These are phyloP conservation scores for Sciurus carolinensis DNA, from an alignment of 2,797 vertebrate species.

Conservation along the genomic window DNA sequence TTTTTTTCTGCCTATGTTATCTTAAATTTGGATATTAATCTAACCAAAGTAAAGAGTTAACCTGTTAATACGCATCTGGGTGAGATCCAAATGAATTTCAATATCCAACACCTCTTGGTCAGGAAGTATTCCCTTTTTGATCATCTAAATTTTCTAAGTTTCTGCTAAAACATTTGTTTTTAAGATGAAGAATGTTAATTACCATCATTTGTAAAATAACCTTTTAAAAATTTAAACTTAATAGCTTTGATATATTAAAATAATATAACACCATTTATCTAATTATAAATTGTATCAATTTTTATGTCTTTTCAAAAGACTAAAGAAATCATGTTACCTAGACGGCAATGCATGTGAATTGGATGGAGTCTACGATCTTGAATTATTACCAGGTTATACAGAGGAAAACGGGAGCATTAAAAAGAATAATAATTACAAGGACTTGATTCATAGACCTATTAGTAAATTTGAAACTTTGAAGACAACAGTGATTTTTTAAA, in stretches of 20 bases:
- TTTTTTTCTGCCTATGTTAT: neutral
- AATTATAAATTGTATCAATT: neutral
- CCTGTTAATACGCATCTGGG: neutral
- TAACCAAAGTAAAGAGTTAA: neutral
- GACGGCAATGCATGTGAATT: neutral
- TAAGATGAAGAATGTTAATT: neutral
- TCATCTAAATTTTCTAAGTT: slow-evolving; percentile 49
- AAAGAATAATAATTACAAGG: slow-evolving; percentile 55
- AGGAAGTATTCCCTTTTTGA: neutral
- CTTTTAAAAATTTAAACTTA: slow-evolving; percentile 19
- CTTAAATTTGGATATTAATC: neutral
- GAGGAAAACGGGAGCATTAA: slow-evolving; percentile 57
- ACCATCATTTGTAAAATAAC: slow-evolving; percentile 1
- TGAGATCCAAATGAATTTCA: slow-evolving; percentile 6
- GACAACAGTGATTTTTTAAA: slow-evolving; percentile 44
- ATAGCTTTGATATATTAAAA: slow-evolving; percentile 28
- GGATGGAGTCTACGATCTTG: slow-evolving; percentile 29
- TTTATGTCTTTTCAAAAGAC: slow-evolving; percentile 6
- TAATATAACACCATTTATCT: neutral
- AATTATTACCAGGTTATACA: slow-evolving; percentile 45
- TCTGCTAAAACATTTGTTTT: slow-evolving; percentile 28
- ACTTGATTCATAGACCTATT: slow-evolving; percentile 6
- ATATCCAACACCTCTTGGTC: neutral
- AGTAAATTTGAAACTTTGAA: slow-evolving; percentile 67
- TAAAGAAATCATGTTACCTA: neutral